phyloP scores from a whole-genome alignment of 2,113 vertebrate genomes.

The Globicephala melas region DNA sequence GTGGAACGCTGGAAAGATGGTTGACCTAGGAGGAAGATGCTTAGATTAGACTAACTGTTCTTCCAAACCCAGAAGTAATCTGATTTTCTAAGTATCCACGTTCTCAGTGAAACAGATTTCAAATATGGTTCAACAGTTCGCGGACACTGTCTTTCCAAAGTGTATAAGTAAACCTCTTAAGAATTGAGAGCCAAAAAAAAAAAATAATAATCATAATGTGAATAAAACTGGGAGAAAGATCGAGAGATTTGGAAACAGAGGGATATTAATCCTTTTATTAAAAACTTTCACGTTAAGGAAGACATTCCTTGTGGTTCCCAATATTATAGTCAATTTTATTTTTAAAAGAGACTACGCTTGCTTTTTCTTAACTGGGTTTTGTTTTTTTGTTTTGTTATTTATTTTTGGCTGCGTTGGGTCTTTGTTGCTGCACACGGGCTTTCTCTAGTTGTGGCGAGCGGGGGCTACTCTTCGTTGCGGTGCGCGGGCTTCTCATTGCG shows the following conservation, averaged over 20 bases:
- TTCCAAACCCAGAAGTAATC: background rate
- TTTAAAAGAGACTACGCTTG: background rate
- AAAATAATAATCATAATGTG: too few species aligned
- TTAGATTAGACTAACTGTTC: accelerated
- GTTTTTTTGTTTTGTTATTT: too few species aligned
- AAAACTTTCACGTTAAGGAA: background rate
- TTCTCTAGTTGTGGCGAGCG: too few species aligned
- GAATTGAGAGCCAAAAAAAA: background rate
- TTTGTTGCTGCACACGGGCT: too few species aligned
- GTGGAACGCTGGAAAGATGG: too few species aligned
- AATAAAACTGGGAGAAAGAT: background rate
- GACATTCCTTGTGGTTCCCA: background rate
- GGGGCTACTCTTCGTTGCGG: too few species aligned
- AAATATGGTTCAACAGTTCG: background rate
- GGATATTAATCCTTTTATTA: background rate
- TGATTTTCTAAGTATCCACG: background rate
- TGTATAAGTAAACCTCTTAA: background rate
- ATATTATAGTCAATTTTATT: background rate
- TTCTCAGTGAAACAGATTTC: background rate
- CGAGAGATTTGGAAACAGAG: too few species aligned
- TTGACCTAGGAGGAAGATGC: background rate
- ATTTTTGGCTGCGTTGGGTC: too few species aligned
- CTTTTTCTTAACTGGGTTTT: background rate
- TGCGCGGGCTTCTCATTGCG: too few species aligned
- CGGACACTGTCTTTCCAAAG: background rate